Percentiles rank a stretch among this genome's conserved stretches.
Conservation (phyloP, 2,113 vertebrate species). For the Myrmecobius fasciatus region DNA sequence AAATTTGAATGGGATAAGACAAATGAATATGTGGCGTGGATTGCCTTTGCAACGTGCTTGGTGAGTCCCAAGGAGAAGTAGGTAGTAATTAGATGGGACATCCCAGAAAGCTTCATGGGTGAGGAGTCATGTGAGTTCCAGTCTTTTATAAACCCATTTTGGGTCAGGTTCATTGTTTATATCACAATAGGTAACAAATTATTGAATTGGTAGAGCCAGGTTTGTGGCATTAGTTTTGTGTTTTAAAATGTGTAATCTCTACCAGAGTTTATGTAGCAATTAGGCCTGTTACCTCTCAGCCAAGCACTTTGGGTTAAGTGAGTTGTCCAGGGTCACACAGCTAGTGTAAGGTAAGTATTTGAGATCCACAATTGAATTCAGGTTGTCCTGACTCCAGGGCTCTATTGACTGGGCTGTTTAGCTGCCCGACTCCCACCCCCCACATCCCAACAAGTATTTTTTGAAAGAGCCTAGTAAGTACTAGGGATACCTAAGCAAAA, state of each 20-base stretch:
- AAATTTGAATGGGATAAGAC: neutral
- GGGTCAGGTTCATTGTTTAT: neutral
- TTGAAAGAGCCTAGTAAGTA: neutral
- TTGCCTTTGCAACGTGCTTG: neutral
- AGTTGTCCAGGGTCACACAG: too few species aligned
- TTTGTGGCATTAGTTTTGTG: neutral
- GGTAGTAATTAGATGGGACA: neutral
- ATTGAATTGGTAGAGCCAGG: neutral
- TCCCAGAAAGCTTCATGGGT: neutral
- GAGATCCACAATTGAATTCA: too few species aligned
- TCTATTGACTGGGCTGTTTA: too few species aligned
- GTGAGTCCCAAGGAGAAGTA: neutral
- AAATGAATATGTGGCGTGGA: neutral
- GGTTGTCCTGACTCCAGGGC: too few species aligned
- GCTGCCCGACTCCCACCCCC: too few species aligned
- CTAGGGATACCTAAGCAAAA: neutral
- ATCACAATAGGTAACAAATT: neutral
- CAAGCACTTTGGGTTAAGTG: too few species aligned
- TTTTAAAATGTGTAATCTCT: neutral
- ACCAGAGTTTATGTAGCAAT: neutral
- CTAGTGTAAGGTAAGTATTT: too few species aligned
- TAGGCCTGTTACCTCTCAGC: rapidly evolving
- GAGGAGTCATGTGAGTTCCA: neutral
- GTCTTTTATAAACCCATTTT: neutral
- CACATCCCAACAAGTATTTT: neutral